phyloP scores from a whole-genome alignment of 2,113 vertebrate genomes.

The Myodes glareolus region DNA sequence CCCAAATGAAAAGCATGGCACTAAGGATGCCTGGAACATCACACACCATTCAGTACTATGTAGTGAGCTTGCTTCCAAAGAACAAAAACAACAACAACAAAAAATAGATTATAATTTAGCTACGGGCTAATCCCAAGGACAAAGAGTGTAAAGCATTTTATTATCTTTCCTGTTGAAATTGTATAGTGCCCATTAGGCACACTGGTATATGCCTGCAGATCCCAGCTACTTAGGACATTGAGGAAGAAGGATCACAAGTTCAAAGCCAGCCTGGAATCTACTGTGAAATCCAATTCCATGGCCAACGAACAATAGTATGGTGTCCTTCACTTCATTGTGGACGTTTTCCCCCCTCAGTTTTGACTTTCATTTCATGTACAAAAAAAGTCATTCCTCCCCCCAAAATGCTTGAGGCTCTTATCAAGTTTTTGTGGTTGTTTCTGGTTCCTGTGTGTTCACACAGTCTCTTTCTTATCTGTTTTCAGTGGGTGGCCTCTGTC shows the following conservation, averaged over 20 bases:
- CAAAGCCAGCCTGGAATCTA: background rate
- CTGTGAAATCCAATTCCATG: background rate
- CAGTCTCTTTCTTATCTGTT: background rate
- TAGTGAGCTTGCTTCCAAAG: background rate
- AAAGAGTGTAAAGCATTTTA: background rate
- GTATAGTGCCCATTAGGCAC: no score
- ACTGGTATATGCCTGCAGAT: background rate
- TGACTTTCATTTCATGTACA: background rate
- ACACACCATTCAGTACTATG: background rate
- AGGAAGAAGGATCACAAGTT: background rate
- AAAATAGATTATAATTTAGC: background rate
- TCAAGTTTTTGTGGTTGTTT: background rate
- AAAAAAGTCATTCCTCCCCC: background rate
- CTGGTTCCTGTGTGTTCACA: background rate
- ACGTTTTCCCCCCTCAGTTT: background rate
- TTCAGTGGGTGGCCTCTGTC: background rate
- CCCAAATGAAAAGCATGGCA: fast-evolving
- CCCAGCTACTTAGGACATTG: no score
- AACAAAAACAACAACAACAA: background rate
- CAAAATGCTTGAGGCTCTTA: background rate
- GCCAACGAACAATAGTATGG: background rate
- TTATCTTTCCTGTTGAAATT: background rate
- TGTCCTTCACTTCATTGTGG: background rate
- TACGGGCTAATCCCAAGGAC: background rate
- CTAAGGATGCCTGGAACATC: background rate